Conservation (phyloP, 2,797 vertebrate species). For the Ambastaia sidthimunki region DNA sequence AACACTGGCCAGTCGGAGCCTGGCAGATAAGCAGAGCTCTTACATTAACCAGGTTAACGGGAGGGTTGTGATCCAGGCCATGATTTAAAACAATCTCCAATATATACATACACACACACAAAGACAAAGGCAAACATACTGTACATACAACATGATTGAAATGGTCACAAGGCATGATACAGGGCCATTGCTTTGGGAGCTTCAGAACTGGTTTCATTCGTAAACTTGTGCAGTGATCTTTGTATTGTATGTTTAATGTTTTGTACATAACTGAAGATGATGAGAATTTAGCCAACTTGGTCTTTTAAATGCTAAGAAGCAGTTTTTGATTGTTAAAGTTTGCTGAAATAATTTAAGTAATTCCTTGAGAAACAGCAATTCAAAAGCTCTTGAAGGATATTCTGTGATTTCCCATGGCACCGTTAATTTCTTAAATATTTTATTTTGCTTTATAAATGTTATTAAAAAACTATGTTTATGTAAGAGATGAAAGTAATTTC, state of each 20-base stretch:
- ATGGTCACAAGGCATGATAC: conserved; percentile 34
- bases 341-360: conserved; percentile 59
- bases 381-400: conserved; percentile 33
- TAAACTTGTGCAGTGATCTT: conserved; percentile 78
- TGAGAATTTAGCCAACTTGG: conserved; percentile 65
- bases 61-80: conserved; percentile 95
- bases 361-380: conserved; percentile 5
- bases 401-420: conserved; percentile 41
- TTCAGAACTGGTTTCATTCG: conserved; percentile 63
- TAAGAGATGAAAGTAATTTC: conserved; percentile 1
- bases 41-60: conserved; percentile 98
- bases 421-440: conserved; percentile 42
- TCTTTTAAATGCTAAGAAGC: conserved; percentile 69
- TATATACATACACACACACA: conserved; percentile 58
- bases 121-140: conserved; percentile 68
- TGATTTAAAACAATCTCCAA: conserved; percentile 82
- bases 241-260: conserved; percentile 76
- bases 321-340: conserved; percentile 65
- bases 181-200: conserved; percentile 28
- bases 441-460: conserved; percentile 45
- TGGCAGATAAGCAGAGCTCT: conserved; percentile 87
- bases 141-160: conserved; percentile 53
- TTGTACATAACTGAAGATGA: conserved; percentile 75
- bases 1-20: conserved; percentile 84
- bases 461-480: conserved; percentile 27